Conservation (phyloP, 2,888 invertebrate genomes). For the Tuta absoluta region DNA sequence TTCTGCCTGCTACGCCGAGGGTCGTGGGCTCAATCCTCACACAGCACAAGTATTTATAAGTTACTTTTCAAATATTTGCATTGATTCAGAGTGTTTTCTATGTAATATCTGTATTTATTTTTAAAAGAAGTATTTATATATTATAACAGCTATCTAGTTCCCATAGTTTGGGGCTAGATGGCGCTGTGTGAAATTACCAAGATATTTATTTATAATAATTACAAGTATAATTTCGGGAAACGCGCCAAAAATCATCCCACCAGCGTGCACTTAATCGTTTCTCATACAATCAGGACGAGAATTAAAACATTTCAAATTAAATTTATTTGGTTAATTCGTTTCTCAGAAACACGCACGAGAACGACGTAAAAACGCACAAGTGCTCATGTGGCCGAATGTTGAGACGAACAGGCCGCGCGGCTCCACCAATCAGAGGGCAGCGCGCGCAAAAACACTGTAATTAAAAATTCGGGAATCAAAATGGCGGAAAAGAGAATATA, state of each 20-base stretch:
- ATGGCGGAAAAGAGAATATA: conserved; percentile 33
- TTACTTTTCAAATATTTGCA: too few relatives aligned
- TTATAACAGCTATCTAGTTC: too few relatives aligned
- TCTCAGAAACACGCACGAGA: conserved; percentile 37
- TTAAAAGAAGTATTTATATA: too few relatives aligned
- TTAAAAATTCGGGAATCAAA: conserved; percentile 42
- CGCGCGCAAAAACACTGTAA: conserved; percentile 38
- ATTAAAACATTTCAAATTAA: conserved; percentile 48
- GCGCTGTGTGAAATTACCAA: too few relatives aligned
- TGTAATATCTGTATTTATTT: too few relatives aligned
- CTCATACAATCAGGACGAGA: conserved; percentile 35
- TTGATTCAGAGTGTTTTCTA: too few relatives aligned
- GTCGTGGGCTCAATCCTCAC: too few relatives aligned
- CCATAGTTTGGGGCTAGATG: too few relatives aligned
- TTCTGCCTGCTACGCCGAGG: too few relatives aligned
- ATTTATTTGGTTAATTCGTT: conserved; percentile 47
- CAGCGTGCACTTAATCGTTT: conserved; percentile 22
- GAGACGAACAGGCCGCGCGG: conserved; percentile 22
- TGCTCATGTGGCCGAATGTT: conserved; percentile 24
- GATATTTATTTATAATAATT: conserved; percentile 5
- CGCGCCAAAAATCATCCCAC: not conserved
- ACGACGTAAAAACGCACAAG: conserved; percentile 40
- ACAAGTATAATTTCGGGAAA: not conserved
- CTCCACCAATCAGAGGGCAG: conserved; percentile 25
- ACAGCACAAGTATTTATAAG: too few relatives aligned